Conservation (phyloP, 1,140 invertebrate species). For the Drosophila watanabei region DNA sequence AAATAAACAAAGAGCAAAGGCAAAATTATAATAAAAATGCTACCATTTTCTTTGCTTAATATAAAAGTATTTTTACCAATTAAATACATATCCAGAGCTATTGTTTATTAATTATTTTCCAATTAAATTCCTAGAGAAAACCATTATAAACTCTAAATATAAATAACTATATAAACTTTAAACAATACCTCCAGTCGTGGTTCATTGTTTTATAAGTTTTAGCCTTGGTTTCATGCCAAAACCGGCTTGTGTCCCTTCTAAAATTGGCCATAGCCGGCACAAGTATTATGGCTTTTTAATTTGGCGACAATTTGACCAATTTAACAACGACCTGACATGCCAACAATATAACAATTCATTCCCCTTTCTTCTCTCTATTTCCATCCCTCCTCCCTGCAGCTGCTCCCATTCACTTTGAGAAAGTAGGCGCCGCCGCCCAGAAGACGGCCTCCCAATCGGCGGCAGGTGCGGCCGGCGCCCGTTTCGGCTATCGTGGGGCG, state of each 20-base stretch:
- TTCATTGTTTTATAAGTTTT: background rate
- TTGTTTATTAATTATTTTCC: background rate
- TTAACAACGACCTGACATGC: slow-evolving; percentile 49
- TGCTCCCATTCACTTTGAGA: slow-evolving; percentile 75
- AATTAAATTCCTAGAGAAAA: background rate
- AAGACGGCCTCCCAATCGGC: slow-evolving; percentile 29
- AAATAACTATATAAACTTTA: background rate
- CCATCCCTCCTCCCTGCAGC: slow-evolving; percentile 4
- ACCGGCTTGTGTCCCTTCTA: background rate
- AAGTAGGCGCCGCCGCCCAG: slow-evolving; percentile 75
- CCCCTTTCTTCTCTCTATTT: background rate
- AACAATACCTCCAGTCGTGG: background rate
- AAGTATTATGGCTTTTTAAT: slow-evolving; percentile 61
- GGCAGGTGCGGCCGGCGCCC: slow-evolving; percentile 55
- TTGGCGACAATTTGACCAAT: slow-evolving; percentile 54
- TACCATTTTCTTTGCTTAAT: background rate
- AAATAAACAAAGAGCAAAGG: background rate
- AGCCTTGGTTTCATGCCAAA: background rate
- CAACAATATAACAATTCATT: slow-evolving; percentile 31
- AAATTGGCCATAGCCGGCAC: slow-evolving; percentile 8
- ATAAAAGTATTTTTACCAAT: background rate
- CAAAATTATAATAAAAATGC: background rate
- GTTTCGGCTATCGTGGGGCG: slow-evolving; percentile 80
- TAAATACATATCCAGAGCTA: background rate
- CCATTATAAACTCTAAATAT: background rate